These are phyloP conservation scores for Meriones psammophilus DNA, from an alignment of 2,797 vertebrate genomes.

Conservation along the genomic window DNA sequence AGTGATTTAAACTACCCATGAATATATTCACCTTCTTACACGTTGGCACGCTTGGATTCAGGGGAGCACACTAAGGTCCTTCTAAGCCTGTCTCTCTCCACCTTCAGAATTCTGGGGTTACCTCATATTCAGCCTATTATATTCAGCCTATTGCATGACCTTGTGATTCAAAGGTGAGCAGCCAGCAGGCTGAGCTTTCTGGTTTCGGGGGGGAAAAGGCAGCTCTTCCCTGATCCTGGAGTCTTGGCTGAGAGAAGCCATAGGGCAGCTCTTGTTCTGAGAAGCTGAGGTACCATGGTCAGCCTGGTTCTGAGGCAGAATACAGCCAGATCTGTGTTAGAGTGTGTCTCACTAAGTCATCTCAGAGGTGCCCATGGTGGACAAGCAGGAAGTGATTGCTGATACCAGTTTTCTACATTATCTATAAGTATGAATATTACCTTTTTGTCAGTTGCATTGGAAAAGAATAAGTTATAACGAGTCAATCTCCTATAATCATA, in stretches of 20 bases:
- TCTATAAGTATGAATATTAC: slow-evolving; percentile 80
- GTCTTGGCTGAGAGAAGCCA: not conserved
- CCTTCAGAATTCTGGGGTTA: accelerated
- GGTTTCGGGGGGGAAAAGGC: not conserved
- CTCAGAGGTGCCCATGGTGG: slow-evolving; percentile 70
- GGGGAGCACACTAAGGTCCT: not conserved
- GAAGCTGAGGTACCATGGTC: accelerated
- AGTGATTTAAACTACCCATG: not conserved
- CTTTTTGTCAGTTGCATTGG: slow-evolving; percentile 85
- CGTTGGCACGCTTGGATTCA: not conserved
- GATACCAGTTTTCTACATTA: slow-evolving; percentile 80
- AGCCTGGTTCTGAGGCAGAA: not conserved
- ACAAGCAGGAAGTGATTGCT: slow-evolving; percentile 79
- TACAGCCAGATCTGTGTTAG: not conserved
- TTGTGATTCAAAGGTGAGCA: not conserved
- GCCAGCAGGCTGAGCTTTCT: accelerated
- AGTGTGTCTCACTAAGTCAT: slow-evolving; percentile 33
- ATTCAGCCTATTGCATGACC: accelerated
- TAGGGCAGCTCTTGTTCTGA: not conserved
- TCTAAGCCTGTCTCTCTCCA: accelerated
- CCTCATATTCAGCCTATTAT: accelerated
- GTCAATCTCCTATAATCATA: slow-evolving; percentile 86
- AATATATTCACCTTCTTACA: not conserved
- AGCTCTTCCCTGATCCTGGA: not conserved
- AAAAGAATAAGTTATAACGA: slow-evolving; percentile 87